Evolutionary conservation across 2,797 vertebrate species (phyloP), one percentile per base, ranked within the genome.

Genomic region (Hippoglossus hippoglossus): DNA sequence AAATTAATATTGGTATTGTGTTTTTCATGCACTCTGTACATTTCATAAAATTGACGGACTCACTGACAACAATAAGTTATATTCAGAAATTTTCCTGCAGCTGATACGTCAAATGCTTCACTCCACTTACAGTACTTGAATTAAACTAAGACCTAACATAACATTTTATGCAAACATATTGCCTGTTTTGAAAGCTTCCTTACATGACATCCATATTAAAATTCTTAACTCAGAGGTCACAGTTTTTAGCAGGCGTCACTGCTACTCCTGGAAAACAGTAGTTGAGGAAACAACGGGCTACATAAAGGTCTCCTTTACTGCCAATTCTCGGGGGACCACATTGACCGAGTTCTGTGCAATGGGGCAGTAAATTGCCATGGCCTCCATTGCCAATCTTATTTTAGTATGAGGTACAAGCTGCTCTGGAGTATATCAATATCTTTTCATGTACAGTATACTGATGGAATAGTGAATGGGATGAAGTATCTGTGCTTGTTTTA

Each of bases 281-380:
- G 71, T 19, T 62, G 67, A 75, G 54, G 49, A 73, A 77, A 50
- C 9, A 52, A 49, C 21, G 67, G 55, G 60, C 65, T 49, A 34
- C 44, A 60, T 65, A 73, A 63, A 63, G 44, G 26, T 12, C 63
- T 61, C 71, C 75, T 34, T 65, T 61, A 24, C 67, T 55, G 71
- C 75, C 71, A 79, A 28, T 47, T 50, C n/a, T 51, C 64, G 57
- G 25, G 41, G 9, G 79, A 50, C n/a, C 1, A 31, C 50, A 18
- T 5, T 82, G 59, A 81, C 75, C 52, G 57, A 15, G 0, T 36
- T 69, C 25, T 34, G 21, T 47, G 66, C 76, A 64, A 25, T 6
- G 4, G 54, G 46, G 75, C 73, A 54, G 26, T 67, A 71, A 81
- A 84, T 80, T 67, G 26, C 61, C 47, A 36, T 59, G 73, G 46